phyloP scores from a whole-genome alignment of 2,797 vertebrate species.

The Borostomias antarcticus region DNA sequence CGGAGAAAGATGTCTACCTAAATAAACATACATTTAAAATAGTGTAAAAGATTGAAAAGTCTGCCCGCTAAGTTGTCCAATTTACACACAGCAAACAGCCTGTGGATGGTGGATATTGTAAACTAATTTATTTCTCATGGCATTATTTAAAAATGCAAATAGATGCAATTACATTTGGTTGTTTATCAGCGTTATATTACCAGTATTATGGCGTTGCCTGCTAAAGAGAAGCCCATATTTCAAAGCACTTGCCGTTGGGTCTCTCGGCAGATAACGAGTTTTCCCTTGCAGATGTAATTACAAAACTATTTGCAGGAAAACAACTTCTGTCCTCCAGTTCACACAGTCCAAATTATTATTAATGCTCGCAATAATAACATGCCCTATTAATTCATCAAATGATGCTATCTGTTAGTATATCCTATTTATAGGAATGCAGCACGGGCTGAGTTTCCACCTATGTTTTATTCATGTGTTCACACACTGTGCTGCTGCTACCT shows the following conservation, averaged over 20 bases:
- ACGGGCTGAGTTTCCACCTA: neutral
- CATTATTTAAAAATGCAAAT: conserved; percentile 79
- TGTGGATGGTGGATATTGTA: conserved; percentile 32
- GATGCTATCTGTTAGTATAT: conserved; percentile 4
- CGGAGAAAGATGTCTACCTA: no score
- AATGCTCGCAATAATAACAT: conserved; percentile 9
- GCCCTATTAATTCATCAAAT: conserved; percentile 12
- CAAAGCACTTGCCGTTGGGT: conserved; percentile 75
- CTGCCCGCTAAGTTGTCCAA: neutral
- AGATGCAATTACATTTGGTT: conserved; percentile 71
- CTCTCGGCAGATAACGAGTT: conserved; percentile 73
- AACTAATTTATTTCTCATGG: conserved; percentile 60
- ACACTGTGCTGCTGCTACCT: no score
- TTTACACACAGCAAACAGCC: conserved; percentile 47
- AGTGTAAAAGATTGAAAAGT: no score
- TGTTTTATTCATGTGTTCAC: no score
- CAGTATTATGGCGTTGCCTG: conserved; percentile 67
- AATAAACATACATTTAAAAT: no score
- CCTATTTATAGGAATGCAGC: conserved; percentile 1
- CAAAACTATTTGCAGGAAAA: conserved; percentile 73
- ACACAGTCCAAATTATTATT: conserved; percentile 26
- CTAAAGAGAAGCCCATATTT: conserved; percentile 73
- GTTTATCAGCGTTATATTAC: conserved; percentile 78
- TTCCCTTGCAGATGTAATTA: conserved; percentile 77
- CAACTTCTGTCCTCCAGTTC: conserved; percentile 54